Evolutionary conservation across 2,113 vertebrate genomes (phyloP), one percentile per base, ranked within the genome.

Genomic region (Gadus chalcogrammus): DNA sequence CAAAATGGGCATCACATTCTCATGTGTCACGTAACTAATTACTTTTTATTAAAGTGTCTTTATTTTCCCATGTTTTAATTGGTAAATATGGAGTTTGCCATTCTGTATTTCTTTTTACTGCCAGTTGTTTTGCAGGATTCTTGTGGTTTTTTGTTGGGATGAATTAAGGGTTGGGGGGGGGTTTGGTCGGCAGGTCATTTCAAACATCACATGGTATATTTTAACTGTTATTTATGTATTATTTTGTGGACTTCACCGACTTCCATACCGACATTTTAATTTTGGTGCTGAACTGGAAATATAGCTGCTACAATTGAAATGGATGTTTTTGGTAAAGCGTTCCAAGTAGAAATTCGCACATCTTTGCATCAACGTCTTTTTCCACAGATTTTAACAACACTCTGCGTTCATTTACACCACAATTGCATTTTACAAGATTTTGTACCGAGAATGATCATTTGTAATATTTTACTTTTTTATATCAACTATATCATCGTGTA

Each of bases 101-200:
- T 9, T 92, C 95, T 94, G 24, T 13, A 62, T 93, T 93, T 93
- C 93, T 96, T 96, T 97, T 89, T 95, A 95, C 92, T 91, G 84
- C 82, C 85, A 89, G 93, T 94, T 91, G 84, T 91, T 90, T 79
- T 91, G 88, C 88, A 91, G 91, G 53, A 75, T 87, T 82, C 75
- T 87, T 82, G 75, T 92, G 91, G 90, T 87, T 88, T 78, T 87
- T 85, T 86, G 88, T 85, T 90, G 71, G 38, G 63, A 24, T 75
- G 35, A 64, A 65, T 77, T 86, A 67, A 22, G 72, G 71, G 78
- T 6, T 3, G 24, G 38, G 6, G 38, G 11, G 38, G 5, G 20
- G 20, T 20, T 42, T 8, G 38, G 38, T 42, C 6, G 38, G 38
- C 38, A 42, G 38, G 55, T 71, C 1, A 67, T 73, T 76, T 77